Conservation (phyloP, 1,140 invertebrate species). For the Hesperophylax magnus region DNA sequence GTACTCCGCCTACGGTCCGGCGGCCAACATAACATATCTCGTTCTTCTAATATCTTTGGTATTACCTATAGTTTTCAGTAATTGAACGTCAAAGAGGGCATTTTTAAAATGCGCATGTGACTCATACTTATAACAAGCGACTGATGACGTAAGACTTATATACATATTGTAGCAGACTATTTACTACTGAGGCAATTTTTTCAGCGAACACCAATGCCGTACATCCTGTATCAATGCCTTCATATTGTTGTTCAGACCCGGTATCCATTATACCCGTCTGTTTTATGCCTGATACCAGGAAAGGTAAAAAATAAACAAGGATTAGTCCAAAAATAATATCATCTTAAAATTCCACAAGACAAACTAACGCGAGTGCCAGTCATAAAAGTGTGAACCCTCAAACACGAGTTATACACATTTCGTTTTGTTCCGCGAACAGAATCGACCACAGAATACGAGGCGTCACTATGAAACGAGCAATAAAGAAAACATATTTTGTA, state of each 20-base stretch:
- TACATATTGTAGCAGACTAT: no score
- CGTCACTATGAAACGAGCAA: constrained; percentile 10
- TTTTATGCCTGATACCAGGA: constrained; percentile 37
- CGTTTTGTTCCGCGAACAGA: neutral
- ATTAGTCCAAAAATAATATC: constrained; percentile 40
- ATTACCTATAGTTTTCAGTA: no score
- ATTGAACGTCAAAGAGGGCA: no score
- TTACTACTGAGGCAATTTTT: no score
- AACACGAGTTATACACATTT: neutral
- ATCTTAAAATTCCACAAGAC: constrained; percentile 43
- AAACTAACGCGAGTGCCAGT: constrained; percentile 30
- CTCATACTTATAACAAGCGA: no score
- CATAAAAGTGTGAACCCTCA: constrained; percentile 4
- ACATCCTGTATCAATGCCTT: no score
- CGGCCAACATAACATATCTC: no score
- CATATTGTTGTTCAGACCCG: neutral
- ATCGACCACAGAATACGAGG: constrained; percentile 28
- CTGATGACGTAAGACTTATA: no score
- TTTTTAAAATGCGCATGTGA: no score
- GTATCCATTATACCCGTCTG: constrained; percentile 24
- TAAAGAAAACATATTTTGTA: constrained; percentile 26
- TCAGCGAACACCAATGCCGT: no score
- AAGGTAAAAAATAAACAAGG: constrained; percentile 40
- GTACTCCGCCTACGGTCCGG: no score
- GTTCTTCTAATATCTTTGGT: no score